phyloP scores from a whole-genome alignment of 2,113 vertebrate genomes.

The Madoqua kirkii region DNA sequence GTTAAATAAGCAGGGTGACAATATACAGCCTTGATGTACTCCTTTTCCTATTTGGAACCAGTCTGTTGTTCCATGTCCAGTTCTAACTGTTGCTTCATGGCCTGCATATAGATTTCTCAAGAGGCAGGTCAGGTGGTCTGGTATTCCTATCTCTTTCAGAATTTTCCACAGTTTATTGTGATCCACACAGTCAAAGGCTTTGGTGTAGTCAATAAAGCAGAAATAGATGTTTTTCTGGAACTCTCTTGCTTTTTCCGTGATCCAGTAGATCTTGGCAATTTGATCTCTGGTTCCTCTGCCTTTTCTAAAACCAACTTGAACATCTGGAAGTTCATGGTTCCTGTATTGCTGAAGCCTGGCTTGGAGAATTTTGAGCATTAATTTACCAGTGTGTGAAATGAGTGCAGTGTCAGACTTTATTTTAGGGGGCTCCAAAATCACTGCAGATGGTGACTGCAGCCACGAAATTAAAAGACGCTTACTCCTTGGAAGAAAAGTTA shows the following conservation, averaged over 20 bases:
- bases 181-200: neutral
- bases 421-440: too few species aligned
- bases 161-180: neutral
- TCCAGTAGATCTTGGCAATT: rapidly evolving
- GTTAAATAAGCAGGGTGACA: neutral
- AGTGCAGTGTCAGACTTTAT: too few species aligned
- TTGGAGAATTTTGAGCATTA: neutral
- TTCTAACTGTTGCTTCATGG: neutral
- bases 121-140: neutral
- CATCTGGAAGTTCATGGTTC: neutral
- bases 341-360: neutral
- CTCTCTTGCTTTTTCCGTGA: neutral
- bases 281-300: neutral
- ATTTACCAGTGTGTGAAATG: neutral
- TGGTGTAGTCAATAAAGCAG: neutral
- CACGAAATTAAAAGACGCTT: too few species aligned
- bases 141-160: neutral
- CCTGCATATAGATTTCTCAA: neutral
- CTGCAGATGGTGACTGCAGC: too few species aligned
- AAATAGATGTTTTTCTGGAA: neutral
- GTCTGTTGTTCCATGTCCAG: neutral
- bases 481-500: too few species aligned
- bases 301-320: neutral
- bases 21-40: neutral
- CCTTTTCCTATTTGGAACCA: neutral